These are phyloP conservation scores for Anolis carolinensis DNA, from an alignment of 2,113 vertebrate species.

Conservation along the genomic window DNA sequence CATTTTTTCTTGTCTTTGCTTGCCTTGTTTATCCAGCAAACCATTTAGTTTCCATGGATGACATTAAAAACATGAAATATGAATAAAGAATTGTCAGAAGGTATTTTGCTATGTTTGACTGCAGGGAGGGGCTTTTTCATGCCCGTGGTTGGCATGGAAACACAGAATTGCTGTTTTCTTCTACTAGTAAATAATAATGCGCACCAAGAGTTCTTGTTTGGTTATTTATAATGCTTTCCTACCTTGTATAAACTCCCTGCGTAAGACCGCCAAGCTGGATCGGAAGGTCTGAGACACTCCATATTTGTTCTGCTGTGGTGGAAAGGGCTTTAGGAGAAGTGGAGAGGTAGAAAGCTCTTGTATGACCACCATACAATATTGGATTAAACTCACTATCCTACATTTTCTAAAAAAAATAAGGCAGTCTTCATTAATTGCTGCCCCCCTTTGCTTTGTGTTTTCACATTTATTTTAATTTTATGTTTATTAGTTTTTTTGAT, in stretches of 20 bases:
- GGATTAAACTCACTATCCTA: neutral
- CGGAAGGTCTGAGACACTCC: neutral
- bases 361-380: neutral
- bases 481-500: neutral
- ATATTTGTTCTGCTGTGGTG: neutral
- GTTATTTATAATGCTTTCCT: neutral
- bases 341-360: neutral
- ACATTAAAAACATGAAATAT: neutral
- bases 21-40: neutral
- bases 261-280: too few species aligned
- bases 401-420: neutral
- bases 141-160: neutral
- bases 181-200: neutral
- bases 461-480: neutral
- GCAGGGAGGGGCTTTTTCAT: too few species aligned
- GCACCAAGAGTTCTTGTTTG: neutral
- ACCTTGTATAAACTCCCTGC: too few species aligned
- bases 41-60: neutral
- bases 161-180: neutral
- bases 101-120: neutral
- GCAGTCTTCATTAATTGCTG: neutral
- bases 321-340: neutral
- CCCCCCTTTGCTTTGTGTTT: constrained; percentile 5
- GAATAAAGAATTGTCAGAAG: neutral
- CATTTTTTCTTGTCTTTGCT: neutral